phyloP scores from a whole-genome alignment of 2,797 vertebrate species.

The Premnoplex brunnescens region DNA sequence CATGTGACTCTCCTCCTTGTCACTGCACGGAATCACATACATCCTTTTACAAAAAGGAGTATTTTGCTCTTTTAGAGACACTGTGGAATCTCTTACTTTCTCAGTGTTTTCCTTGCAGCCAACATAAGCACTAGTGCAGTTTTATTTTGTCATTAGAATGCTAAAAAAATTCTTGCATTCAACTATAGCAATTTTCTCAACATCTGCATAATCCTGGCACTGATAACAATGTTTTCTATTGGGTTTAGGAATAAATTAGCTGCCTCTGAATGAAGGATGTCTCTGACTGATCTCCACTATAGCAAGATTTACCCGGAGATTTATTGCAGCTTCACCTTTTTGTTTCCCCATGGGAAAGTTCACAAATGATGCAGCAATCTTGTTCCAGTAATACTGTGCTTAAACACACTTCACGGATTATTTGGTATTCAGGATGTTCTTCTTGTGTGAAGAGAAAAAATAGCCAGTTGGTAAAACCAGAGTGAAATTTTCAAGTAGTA shows the following conservation, averaged over 20 bases:
- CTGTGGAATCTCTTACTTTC: neutral
- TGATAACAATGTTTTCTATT: slow-evolving; percentile 21
- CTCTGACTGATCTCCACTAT: slow-evolving; percentile 48
- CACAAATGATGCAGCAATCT: slow-evolving; percentile 68
- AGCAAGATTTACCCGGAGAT: slow-evolving; percentile 65
- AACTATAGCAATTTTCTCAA: neutral
- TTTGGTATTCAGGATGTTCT: slow-evolving; percentile 54
- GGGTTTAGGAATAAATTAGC: slow-evolving; percentile 55
- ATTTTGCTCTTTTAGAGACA: neutral
- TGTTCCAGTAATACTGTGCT: slow-evolving; percentile 55
- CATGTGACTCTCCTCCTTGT: neutral
- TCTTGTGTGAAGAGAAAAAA: neutral
- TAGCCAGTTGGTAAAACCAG: slow-evolving; percentile 19
- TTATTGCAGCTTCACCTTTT: slow-evolving; percentile 59
- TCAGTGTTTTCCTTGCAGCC: neutral
- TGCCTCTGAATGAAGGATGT: slow-evolving; percentile 39
- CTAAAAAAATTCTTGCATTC: neutral
- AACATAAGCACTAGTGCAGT: neutral
- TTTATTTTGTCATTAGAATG: neutral
- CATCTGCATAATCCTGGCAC: slow-evolving; percentile 15
- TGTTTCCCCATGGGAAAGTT: slow-evolving; percentile 65
- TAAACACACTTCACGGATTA: slow-evolving; percentile 62
- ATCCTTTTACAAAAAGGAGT: neutral
- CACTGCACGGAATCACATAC: neutral
- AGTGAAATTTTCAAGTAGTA: slow-evolving; percentile 8